These are phyloP conservation scores for Diabrotica balteata DNA, from an alignment of 2,888 invertebrate species.

Conservation along the genomic window DNA sequence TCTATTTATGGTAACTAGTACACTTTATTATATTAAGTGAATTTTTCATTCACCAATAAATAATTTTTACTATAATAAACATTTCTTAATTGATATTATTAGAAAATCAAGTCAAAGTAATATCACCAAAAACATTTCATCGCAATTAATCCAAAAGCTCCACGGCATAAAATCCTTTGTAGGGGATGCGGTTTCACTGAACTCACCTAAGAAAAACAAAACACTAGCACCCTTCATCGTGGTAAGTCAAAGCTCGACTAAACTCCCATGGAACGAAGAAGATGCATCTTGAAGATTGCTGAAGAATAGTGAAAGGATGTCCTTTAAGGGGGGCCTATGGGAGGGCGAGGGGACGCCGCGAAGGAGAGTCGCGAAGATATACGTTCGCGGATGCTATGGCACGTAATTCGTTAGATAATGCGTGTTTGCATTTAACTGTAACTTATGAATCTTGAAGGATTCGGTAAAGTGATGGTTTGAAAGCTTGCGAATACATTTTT, in stretches of 20 bases:
- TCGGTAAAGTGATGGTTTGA: not conserved
- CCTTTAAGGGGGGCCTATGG: conserved; percentile 30
- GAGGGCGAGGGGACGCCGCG: conserved; percentile 18
- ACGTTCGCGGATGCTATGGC: conserved; percentile 31
- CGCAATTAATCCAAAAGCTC: conserved; percentile 8
- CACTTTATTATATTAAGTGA: no score
- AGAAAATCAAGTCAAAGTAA: not conserved
- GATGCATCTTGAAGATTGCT: conserved; percentile 52
- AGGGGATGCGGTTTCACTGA: conserved; percentile 26
- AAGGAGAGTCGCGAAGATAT: conserved; percentile 32
- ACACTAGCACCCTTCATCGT: conserved; percentile 58
- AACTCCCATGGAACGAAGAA: conserved; percentile 42
- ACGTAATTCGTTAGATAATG: conserved; percentile 37
- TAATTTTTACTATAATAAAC: no score
- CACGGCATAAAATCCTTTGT: conserved; percentile 7
- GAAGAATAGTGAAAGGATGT: conserved; percentile 50
- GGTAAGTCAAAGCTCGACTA: conserved; percentile 54
- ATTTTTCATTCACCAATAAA: no score
- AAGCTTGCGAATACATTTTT: no score
- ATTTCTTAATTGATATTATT: not conserved
- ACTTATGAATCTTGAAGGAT: conserved; percentile 14
- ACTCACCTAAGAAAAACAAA: conserved; percentile 58
- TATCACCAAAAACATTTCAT: conserved; percentile 5
- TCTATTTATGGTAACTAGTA: no score
- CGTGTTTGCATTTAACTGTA: conserved; percentile 17